Evolutionary conservation across 2,113 vertebrate genomes (phyloP).

Genomic region (Pelmatolapia mariae): DNA sequence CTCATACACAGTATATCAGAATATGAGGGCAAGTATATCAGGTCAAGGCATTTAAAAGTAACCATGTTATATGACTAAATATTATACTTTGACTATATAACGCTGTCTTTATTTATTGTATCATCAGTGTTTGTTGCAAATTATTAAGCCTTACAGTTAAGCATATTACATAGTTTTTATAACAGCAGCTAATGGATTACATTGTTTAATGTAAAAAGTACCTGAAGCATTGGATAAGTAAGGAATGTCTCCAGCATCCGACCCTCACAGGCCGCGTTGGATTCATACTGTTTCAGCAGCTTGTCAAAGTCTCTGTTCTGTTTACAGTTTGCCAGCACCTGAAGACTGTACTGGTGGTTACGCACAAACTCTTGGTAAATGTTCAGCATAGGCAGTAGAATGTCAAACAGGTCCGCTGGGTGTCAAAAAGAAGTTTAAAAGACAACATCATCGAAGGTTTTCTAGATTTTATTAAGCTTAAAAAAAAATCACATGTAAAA

Average conservation of each 20-base stretch:
- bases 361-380: conserved; percentile 97
- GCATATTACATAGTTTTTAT: background rate
- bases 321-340: conserved; percentile 93
- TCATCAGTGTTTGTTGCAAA: background rate
- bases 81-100: background rate
- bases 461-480: background rate
- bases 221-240: conserved; percentile 98
- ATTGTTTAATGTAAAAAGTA: background rate
- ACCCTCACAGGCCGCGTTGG: conserved; percentile 88
- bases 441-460: background rate
- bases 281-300: conserved; percentile 92
- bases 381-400: conserved; percentile 95
- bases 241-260: conserved; percentile 93
- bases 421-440: background rate
- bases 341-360: conserved; percentile 93
- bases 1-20: background rate
- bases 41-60: background rate
- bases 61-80: background rate
- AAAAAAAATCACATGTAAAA: background rate
- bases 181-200: background rate
- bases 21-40: background rate
- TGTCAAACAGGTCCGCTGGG: conserved; percentile 91
- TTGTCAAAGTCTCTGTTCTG: conserved; percentile 97
- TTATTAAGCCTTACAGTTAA: background rate
- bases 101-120: background rate